Evolutionary conservation across 2,888 invertebrate species (phyloP).

Genomic region (Pammene fasciana): DNA sequence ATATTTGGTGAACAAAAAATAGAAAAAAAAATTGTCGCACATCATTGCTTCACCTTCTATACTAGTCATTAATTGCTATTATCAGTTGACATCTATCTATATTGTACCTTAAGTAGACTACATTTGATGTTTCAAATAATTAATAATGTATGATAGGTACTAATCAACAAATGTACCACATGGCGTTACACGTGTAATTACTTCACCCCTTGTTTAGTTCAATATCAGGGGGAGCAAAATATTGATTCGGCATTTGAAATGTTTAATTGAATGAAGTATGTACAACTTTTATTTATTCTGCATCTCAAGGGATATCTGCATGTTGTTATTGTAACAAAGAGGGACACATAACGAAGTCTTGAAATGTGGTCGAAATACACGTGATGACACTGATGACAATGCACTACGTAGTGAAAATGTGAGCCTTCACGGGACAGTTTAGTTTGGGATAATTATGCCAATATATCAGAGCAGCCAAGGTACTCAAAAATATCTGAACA

Average conservation of each 20-base stretch:
- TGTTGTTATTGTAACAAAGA: neutral
- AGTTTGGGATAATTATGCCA: too few relatives aligned
- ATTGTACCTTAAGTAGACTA: neutral
- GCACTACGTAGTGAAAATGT: too few relatives aligned
- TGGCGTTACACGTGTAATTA: conserved; percentile 32
- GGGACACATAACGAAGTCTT: too few relatives aligned
- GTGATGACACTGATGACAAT: too few relatives aligned
- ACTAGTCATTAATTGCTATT: too few relatives aligned
- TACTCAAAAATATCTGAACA: too few relatives aligned
- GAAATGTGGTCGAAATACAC: too few relatives aligned
- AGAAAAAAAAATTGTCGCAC: too few relatives aligned
- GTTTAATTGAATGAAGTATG: conserved; percentile 21
- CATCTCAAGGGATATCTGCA: neutral
- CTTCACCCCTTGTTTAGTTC: conserved; percentile 26
- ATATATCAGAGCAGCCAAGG: too few relatives aligned
- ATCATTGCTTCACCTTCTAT: too few relatives aligned
- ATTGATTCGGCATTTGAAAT: conserved; percentile 32
- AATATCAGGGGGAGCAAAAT: conserved; percentile 22
- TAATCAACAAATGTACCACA: conserved; percentile 23
- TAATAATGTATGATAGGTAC: conserved; percentile 26
- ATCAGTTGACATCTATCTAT: neutral
- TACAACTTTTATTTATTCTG: conserved; percentile 8
- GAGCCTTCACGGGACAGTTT: too few relatives aligned
- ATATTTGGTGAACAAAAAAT: too few relatives aligned
- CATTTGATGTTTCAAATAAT: neutral